Percentiles rank a stretch among this genome's conserved stretches.
These are phyloP conservation scores for Exocentrus adspersus DNA, from an alignment of 2,888 invertebrate genomes.

Conservation along the genomic window DNA sequence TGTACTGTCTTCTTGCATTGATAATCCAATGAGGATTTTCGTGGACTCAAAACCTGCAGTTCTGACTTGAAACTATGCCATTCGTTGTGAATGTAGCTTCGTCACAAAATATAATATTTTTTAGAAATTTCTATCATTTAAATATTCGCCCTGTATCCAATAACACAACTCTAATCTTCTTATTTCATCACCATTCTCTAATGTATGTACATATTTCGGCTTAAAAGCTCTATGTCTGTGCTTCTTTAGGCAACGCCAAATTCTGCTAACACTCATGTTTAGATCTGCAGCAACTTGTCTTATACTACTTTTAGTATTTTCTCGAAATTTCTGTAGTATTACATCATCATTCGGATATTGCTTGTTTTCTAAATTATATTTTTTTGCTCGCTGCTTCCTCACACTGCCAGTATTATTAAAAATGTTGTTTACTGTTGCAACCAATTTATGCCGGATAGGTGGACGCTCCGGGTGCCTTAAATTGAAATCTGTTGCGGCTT, in stretches of 20 bases:
- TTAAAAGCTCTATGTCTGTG: neutral
- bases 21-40: neutral
- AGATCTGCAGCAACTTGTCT: neutral
- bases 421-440: neutral
- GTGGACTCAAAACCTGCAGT: neutral
- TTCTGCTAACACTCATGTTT: neutral
- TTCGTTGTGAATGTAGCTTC: neutral
- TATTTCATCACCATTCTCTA: neutral
- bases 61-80: neutral
- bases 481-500: neutral
- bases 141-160: neutral
- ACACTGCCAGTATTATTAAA: neutral
- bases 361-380: no score
- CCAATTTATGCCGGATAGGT: neutral
- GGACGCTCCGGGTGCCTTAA: neutral
- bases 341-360: no score
- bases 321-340: no score
- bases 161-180: neutral
- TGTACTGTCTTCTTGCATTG: neutral
- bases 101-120: neutral
- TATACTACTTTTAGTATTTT: neutral
- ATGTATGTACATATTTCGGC: neutral
- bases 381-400: no score
- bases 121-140: neutral
- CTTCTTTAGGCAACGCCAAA: neutral